A percentile compares a stretch with the other conserved stretches of the same genome.
These are phyloP conservation scores for Uria aalge DNA, from an alignment of 2,113 vertebrate species.

Conservation along the genomic window DNA sequence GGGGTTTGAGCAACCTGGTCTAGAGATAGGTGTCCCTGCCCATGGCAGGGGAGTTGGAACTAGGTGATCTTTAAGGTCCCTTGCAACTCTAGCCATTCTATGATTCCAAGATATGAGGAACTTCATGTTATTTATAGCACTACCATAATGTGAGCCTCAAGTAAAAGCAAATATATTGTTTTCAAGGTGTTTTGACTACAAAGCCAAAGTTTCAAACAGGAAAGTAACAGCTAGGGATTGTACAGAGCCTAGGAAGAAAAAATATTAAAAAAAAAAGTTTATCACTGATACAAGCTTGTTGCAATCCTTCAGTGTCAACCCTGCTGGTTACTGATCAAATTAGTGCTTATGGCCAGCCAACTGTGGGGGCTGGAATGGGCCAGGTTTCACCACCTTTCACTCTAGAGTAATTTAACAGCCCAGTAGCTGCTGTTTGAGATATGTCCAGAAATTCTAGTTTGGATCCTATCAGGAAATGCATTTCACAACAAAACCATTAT, in stretches of 20 bases:
- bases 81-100: not conserved
- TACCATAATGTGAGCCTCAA: not conserved
- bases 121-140: not conserved
- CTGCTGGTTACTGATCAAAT: accelerated
- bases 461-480: not conserved
- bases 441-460: no score
- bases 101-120: not conserved
- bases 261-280: not conserved
- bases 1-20: not conserved
- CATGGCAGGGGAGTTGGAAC: not conserved
- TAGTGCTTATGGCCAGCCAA: not conserved
- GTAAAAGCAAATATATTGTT: not conserved
- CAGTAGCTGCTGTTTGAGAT: not conserved
- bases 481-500: not conserved
- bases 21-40: not conserved
- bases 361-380: accelerated
- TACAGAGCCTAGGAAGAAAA: not conserved
- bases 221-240: not conserved
- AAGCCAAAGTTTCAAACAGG: not conserved
- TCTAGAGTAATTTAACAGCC: not conserved
- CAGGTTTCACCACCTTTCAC: not conserved
- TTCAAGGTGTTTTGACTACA: not conserved
- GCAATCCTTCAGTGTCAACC: not conserved
- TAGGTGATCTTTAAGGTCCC: not conserved
- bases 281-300: not conserved